Conservation (phyloP, 2,888 invertebrate species). For the Tethea ocularis region DNA sequence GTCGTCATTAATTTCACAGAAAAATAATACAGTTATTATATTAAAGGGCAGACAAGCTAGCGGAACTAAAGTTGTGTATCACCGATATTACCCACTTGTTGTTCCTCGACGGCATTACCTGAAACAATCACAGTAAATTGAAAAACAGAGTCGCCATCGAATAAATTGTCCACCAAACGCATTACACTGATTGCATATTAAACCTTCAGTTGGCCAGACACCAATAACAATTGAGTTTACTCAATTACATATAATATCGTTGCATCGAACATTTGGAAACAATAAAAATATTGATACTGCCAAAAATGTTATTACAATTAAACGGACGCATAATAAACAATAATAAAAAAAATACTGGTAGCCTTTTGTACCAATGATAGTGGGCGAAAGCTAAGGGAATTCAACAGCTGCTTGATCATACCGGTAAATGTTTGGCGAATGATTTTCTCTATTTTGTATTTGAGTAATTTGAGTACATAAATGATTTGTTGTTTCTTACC, state of each 20-base stretch:
- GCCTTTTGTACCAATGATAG: no score
- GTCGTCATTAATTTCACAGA: no score
- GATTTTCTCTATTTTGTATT: no score
- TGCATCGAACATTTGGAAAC: not conserved
- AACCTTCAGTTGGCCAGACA: conserved; percentile 40
- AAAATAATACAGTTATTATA: not conserved
- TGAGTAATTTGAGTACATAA: no score
- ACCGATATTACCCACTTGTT: conserved; percentile 12
- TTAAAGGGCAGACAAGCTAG: not conserved
- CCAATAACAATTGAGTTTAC: conserved; percentile 11
- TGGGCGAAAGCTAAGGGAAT: no score
- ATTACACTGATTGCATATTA: conserved; percentile 52
- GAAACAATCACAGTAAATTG: conserved; percentile 34
- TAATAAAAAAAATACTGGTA: no score
- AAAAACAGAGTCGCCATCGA: conserved; percentile 23
- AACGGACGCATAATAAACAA: no score
- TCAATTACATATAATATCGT: not conserved
- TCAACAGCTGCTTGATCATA: no score
- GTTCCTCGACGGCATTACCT: conserved; percentile 18
- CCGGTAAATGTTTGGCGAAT: no score
- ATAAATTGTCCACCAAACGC: conserved; percentile 30
- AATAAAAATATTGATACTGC: not conserved
- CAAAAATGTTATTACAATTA: not conserved
- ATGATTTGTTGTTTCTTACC: no score
- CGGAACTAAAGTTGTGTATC: conserved; percentile 26